Evolutionary conservation across 2,797 vertebrate genomes (phyloP).

Genomic region (Phrynocephalus forsythii): DNA sequence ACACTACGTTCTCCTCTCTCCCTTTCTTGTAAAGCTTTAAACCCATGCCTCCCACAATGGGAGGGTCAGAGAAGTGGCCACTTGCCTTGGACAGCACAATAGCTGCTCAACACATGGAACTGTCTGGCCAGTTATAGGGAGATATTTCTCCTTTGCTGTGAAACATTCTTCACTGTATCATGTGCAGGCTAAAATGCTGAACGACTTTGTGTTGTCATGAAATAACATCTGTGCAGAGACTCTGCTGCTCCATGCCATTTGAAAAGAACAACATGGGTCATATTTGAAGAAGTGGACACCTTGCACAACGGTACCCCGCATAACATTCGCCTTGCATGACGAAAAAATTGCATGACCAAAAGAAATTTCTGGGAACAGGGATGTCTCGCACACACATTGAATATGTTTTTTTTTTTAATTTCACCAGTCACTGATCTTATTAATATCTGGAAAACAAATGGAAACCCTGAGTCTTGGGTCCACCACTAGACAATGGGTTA

Average conservation of each 20-base stretch:
- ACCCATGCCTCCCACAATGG: too few relatives aligned
- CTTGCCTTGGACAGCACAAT: too few relatives aligned
- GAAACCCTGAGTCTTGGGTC: neutral
- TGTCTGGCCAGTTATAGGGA: neutral
- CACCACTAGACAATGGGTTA: neutral
- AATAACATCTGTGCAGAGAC: neutral
- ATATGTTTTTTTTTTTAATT: neutral
- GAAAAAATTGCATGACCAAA: too few relatives aligned
- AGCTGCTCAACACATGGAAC: too few relatives aligned
- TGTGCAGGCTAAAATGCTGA: neutral
- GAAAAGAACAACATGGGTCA: too few relatives aligned
- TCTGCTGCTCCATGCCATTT: neutral
- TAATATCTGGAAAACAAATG: neutral
- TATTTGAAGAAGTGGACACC: too few relatives aligned
- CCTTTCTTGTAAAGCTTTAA: too few relatives aligned
- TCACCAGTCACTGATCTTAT: neutral
- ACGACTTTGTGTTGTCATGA: neutral
- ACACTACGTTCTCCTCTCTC: too few relatives aligned
- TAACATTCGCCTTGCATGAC: too few relatives aligned
- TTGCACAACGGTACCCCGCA: too few relatives aligned
- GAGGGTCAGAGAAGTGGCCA: too few relatives aligned
- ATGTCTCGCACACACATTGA: neutral
- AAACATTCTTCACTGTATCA: neutral
- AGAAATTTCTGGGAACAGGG: too few relatives aligned
- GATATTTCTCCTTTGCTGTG: neutral